A percentile compares a stretch with the other conserved stretches of the same genome.
phyloP scores from a whole-genome alignment of 1,140 invertebrate genomes.

The Zaprionus taronus region DNA sequence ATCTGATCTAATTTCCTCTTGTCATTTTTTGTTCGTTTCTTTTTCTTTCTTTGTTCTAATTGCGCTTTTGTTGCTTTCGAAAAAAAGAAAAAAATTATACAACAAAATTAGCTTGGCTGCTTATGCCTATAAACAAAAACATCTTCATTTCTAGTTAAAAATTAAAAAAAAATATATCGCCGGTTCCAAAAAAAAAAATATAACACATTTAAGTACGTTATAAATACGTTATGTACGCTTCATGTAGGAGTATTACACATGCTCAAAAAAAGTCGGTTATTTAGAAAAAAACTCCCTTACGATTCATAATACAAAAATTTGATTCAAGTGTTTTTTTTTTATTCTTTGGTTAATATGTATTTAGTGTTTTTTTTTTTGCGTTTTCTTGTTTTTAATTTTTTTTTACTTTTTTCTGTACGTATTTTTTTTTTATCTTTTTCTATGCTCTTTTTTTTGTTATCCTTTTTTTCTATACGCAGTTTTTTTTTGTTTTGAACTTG shows the following conservation, averaged over 20 bases:
- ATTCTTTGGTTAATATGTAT: slow-evolving; percentile 13
- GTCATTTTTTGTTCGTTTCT: slow-evolving; percentile 1
- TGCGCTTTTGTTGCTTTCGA: slow-evolving; percentile 44
- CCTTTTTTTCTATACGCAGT: not conserved
- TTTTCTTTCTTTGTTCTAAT: slow-evolving; percentile 34
- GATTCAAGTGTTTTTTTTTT: slow-evolving; percentile 2
- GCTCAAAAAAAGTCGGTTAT: slow-evolving; percentile 63
- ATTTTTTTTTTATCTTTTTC: not conserved
- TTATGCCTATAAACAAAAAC: slow-evolving; percentile 68
- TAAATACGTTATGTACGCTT: slow-evolving; percentile 9
- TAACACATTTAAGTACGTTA: slow-evolving; percentile 28
- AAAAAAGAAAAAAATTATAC: slow-evolving; percentile 52
- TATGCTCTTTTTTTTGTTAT: not conserved
- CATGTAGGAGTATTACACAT: slow-evolving; percentile 41
- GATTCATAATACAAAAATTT: slow-evolving; percentile 36
- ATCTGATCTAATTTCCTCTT: slow-evolving; percentile 33
- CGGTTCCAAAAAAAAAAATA: slow-evolving; percentile 50
- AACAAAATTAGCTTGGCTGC: slow-evolving; percentile 81
- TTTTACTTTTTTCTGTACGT: not conserved
- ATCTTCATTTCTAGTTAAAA: slow-evolving; percentile 28
- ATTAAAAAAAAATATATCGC: slow-evolving; percentile 55
- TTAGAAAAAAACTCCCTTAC: slow-evolving; percentile 38
- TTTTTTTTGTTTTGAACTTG: slow-evolving; percentile 10
- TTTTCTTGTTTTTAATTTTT: not conserved
- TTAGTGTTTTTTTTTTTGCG: not conserved